Conservation (phyloP, 2,888 invertebrate genomes). For the Hylaea fasciaria region DNA sequence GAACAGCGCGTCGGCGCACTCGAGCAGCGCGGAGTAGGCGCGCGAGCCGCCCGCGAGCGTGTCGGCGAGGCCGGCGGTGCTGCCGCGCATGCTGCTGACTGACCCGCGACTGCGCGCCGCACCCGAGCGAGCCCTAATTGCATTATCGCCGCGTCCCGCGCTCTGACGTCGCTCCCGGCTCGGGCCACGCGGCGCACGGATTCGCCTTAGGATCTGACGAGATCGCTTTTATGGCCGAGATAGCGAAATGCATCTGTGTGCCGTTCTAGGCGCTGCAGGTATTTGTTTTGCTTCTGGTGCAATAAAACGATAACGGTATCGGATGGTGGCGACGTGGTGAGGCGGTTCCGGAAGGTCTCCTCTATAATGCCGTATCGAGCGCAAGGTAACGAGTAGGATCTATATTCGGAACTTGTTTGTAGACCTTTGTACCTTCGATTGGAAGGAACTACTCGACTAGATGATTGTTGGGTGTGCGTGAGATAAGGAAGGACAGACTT, state of each 20-base stretch:
- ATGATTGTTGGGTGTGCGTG: not conserved
- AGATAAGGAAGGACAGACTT: not conserved
- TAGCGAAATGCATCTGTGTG: constrained; percentile 17
- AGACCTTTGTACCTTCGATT: not conserved
- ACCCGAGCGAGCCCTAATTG: constrained; percentile 63
- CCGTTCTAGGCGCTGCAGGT: constrained; percentile 3
- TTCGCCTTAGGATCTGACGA: constrained; percentile 30
- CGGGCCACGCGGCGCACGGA: constrained; percentile 20
- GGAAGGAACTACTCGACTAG: not conserved
- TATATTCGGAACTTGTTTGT: not conserved
- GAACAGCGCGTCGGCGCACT: constrained; percentile 89
- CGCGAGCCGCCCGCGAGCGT: constrained; percentile 84
- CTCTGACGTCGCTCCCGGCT: constrained; percentile 52
- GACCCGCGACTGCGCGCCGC: constrained; percentile 44
- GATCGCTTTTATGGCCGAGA: constrained; percentile 33
- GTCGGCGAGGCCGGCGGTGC: constrained; percentile 87
- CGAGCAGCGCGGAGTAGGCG: constrained; percentile 82
- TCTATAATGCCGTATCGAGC: not conserved
- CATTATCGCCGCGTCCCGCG: constrained; percentile 77
- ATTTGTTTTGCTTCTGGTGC: constrained; percentile 7
- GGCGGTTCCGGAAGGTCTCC: not conserved
- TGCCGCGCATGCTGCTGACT: constrained; percentile 85
- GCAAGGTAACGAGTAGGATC: not conserved
- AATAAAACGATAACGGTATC: not conserved
- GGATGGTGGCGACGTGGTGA: not conserved